These are phyloP conservation scores for Bombus ignitus DNA, from an alignment of 1,140 invertebrate species.

Conservation along the genomic window DNA sequence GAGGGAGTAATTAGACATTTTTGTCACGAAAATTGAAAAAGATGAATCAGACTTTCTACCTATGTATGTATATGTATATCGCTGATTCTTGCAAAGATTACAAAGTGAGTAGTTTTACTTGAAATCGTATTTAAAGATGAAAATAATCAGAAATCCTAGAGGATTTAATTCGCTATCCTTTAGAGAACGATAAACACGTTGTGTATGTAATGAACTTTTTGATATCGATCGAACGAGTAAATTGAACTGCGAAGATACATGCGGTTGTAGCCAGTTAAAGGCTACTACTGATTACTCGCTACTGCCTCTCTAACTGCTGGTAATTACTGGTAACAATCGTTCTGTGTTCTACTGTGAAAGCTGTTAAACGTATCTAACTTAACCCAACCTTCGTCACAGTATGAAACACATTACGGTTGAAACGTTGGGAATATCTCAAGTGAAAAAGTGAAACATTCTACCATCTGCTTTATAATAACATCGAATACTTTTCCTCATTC, in stretches of 20 bases:
- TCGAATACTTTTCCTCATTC: no score
- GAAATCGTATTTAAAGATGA: not conserved
- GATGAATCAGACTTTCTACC: no score
- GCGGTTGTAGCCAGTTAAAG: conserved; percentile 19
- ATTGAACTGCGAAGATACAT: conserved; percentile 8
- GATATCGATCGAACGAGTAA: conserved; percentile 16
- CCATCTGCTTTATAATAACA: no score
- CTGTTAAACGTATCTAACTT: conserved; percentile 14
- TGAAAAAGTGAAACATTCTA: not conserved
- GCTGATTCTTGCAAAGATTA: no score
- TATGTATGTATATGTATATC: no score
- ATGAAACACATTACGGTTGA: not conserved
- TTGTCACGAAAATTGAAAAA: no score
- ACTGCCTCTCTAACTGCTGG: conserved; percentile 23
- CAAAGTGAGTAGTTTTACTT: not conserved
- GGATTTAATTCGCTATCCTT: not conserved
- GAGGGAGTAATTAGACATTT: no score
- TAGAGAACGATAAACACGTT: no score
- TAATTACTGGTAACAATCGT: conserved; percentile 29
- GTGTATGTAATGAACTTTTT: not conserved
- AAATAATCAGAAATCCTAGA: not conserved
- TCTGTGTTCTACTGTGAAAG: conserved; percentile 5
- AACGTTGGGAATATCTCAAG: not conserved
- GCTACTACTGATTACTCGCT: conserved; percentile 20
- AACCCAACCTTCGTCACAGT: not conserved